A percentile compares a stretch with the other conserved stretches of the same genome.
Evolutionary conservation across 2,888 invertebrate species (phyloP).

Genomic region (Boloria euphrosyne): DNA sequence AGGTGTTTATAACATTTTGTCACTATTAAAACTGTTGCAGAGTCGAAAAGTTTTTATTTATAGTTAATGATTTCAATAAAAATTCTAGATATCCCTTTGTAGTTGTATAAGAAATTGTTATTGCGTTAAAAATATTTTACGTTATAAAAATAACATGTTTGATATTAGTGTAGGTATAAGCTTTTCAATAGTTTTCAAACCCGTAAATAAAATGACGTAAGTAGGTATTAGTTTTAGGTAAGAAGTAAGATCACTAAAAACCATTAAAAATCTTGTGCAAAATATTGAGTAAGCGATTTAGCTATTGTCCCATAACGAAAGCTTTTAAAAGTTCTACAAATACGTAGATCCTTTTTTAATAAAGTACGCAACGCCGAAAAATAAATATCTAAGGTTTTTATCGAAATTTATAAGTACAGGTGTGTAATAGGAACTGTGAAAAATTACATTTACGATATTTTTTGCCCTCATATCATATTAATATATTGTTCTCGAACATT

Average conservation of each 20-base stretch:
- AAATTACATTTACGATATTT: slow-evolving; percentile 44
- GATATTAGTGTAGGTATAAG: too few relatives aligned
- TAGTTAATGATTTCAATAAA: slow-evolving; percentile 15
- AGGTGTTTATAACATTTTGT: slow-evolving; percentile 72
- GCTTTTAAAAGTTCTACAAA: not conserved
- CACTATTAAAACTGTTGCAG: slow-evolving; percentile 48
- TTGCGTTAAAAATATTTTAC: too few relatives aligned
- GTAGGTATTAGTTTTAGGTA: too few relatives aligned
- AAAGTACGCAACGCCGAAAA: not conserved
- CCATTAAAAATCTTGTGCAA: too few relatives aligned
- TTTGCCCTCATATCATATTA: slow-evolving; percentile 59
- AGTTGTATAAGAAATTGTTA: not conserved
- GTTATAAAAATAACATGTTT: too few relatives aligned
- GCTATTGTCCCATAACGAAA: not conserved
- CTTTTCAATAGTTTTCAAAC: too few relatives aligned
- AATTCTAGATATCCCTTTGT: slow-evolving; percentile 2
- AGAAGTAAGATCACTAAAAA: too few relatives aligned
- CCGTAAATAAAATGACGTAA: too few relatives aligned
- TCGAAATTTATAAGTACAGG: not conserved
- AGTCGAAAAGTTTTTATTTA: slow-evolving; percentile 15
- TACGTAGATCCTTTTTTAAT: not conserved
- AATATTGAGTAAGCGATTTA: too few relatives aligned
- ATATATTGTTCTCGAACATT: slow-evolving; percentile 53
- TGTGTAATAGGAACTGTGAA: slow-evolving; percentile 29
- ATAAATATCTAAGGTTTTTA: slow-evolving; percentile 3